Evolutionary conservation across 2,888 invertebrate genomes (phyloP), one percentile per base, ranked within the genome.

Genomic region (Zele albiditarsus): DNA sequence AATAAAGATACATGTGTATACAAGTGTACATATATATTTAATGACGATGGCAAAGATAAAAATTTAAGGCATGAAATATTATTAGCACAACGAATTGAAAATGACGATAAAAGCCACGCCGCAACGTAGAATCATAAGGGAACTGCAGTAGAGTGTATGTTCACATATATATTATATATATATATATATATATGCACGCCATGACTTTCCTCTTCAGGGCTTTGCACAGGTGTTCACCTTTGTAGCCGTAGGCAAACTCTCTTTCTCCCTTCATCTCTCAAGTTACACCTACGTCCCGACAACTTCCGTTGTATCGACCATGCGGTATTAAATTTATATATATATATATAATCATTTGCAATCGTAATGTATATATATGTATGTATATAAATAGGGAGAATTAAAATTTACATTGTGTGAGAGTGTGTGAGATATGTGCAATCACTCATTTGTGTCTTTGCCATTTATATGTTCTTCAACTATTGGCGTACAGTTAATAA

Each of bases 251-350:
- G 74, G 57, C 46, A 58, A 14, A 27, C 53, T 28, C 33, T 74
- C 28, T 57, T 72, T 46, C 63, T 75, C 46, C 63, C 38, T 67
- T 60, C 46, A 63, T 68, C 70, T 62, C 63, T 71, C 71, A 42
- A 38, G 67, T 76, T 69, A 69, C 74, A 73, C 79, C 79, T 73
- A 75, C 79, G 77, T 66, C 73, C 65, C 60, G 60, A 69, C 70
- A 73, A 77, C 76, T 77, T 76, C 79, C 77, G 77, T 71, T 71
- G 58, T 27, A 63, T 71, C 33, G n/a, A 63, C 38, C 65, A 57
- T 33, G 57, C 8, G 20, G 27, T 33, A 71, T 53, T 42, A 72
- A 46, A 58, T 49, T 57, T 65, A 38, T 38, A 38, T 38, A 72
- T 46, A 27, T 38, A 42, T 28, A 72, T 38, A 14, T 46, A 42